These are phyloP conservation scores for Neofelis nebulosa DNA, from an alignment of 2,113 vertebrate genomes.

Conservation along the genomic window DNA sequence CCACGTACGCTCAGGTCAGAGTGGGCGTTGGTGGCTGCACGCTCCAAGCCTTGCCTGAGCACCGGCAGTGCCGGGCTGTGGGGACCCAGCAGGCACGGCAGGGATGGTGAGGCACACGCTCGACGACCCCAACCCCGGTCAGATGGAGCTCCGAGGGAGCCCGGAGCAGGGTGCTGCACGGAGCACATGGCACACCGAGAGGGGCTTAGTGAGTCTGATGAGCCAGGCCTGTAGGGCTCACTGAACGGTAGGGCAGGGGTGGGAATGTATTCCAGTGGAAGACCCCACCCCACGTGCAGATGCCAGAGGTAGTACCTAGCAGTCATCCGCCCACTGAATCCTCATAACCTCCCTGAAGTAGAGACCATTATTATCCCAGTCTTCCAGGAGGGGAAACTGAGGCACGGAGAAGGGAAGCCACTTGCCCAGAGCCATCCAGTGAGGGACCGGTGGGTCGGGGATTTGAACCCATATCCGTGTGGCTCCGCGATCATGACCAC, in stretches of 20 bases:
- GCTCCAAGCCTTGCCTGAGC: not conserved
- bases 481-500: not conserved
- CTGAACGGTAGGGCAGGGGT: fast-evolving
- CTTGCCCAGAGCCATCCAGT: not conserved
- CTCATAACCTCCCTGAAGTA: not conserved
- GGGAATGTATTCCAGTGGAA: not conserved
- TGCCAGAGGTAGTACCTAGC: not conserved
- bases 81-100: not conserved
- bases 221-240: not conserved
- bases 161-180: fast-evolving
- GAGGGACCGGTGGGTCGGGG: not conserved
- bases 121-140: fast-evolving
- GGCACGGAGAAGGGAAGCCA: not conserved
- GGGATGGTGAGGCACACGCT: fast-evolving
- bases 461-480: not conserved
- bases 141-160: not conserved
- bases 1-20: fast-evolving
- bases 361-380: not conserved
- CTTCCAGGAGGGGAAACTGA: not conserved
- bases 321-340: not conserved
- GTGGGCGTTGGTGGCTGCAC: not conserved
- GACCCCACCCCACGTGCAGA: not conserved
- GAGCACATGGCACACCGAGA: not conserved
- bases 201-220: not conserved
- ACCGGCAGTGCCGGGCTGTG: fast-evolving